Percentiles rank a stretch among this genome's conserved stretches.
These are phyloP conservation scores for Cyanocitta stelleri DNA, from an alignment of 2,113 vertebrate species.

Conservation along the genomic window DNA sequence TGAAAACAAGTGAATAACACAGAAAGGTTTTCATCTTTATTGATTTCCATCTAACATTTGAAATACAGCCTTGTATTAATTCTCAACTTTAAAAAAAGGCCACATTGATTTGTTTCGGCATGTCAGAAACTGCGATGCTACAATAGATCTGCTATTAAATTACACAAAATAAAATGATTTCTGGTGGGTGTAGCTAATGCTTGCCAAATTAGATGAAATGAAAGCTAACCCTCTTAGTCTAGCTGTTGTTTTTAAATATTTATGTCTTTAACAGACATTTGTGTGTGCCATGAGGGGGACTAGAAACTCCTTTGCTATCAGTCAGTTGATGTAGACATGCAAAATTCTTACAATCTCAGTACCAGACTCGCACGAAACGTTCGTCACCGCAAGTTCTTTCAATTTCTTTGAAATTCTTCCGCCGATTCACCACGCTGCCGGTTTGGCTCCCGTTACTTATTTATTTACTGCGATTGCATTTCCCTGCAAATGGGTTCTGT, in stretches of 20 bases:
- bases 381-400: neutral
- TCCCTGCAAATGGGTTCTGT: neutral
- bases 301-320: conserved; percentile 76
- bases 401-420: neutral
- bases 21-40: neutral
- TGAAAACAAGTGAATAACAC: conserved; percentile 45
- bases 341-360: conserved; percentile 60
- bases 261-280: conserved; percentile 79
- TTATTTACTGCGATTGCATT: neutral
- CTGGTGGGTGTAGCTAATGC: conserved; percentile 70
- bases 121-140: conserved; percentile 63
- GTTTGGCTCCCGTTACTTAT: neutral
- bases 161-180: conserved; percentile 73
- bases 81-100: neutral
- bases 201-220: conserved; percentile 74
- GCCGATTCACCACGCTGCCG: neutral
- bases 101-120: conserved; percentile 25
- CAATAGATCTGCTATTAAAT: conserved; percentile 74
- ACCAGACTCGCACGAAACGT: neutral
- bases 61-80: conserved; percentile 12
- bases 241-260: conserved; percentile 83
- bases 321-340: conserved; percentile 66
- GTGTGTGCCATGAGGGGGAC: conserved; percentile 62
- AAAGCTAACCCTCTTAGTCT: conserved; percentile 76
- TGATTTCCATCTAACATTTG: conserved; percentile 2